Base-by-base conservation (phyloP, 2,797 vertebrate species). In the Phylloscopus collybita region DNA sequence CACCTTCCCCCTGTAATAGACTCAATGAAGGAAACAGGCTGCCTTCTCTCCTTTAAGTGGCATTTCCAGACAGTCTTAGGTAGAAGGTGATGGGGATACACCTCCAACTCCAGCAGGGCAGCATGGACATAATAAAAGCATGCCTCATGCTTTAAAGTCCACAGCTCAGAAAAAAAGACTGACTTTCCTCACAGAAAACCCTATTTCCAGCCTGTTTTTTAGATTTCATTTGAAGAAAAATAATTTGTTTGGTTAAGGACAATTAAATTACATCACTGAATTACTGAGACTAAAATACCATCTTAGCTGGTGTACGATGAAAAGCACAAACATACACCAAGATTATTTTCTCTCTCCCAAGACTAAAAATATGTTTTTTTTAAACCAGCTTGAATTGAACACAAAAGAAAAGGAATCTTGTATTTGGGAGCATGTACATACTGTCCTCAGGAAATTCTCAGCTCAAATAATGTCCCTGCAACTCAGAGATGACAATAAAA, bases 391-490 rank as follows among this genome's bases (percentile, higher is more conserved):
- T 76, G 45, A 90, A 70, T n/a, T 85, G 53, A 90, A 75, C n/a
- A 66, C 19, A 56, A 74, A 91, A 91, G 30, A 9, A 89, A 90
- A 76, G 29, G 32, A 79, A 65, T 84, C 62, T 76, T 73, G 16
- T 47, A 71, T 64, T 50, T 88, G 4, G 72, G 50, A 92, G 53
- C 42, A 66, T 71, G 70, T 94, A 72, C n/a, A 54, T 66, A 42
- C 17, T 90, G 62, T 95, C 61, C 50, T 83, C 60, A 57, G 72
- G 90, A 96, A 95, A 92, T 34, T 50, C n/a, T 90, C 80, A 69
- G 54, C 36, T 90, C 32, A 3, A 60, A 85, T 79, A 90, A 83
- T 49, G 69, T 65, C 53, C 86, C 47, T 92, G 73, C 47, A 57
- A 47, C 51, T 76, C 67, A 81, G 78, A 95, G 29, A 76, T 49